Evolutionary conservation across 2,113 vertebrate genomes (phyloP), one percentile per base, ranked within the genome.

Genomic region (Mormyrus iriodes): DNA sequence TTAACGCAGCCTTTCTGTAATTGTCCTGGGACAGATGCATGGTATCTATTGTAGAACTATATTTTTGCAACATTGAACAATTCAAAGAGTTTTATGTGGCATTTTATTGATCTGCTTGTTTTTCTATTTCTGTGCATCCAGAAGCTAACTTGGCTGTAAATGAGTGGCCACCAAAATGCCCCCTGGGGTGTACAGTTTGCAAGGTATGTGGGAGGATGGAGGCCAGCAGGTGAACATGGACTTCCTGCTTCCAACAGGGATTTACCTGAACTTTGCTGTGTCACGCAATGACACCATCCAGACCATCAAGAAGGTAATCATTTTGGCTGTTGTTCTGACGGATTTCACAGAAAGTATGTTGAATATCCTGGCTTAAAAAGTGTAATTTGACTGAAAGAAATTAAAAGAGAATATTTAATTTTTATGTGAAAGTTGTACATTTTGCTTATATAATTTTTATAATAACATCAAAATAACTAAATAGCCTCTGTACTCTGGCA

Each of bases 181-280:
- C 94, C 97, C 98, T 1, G 97, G 98, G 95, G 97, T 98, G 92
- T 97, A 97, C 95, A 97, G 97, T 95, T 97, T 97, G 93, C 96
- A 95, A 94, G 98, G 97, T 93, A 97, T 97, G 92, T 99, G 98
- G 98, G 96, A 97, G 94, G 97, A 97, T 92, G 97, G 97, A 92
- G 96, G 94, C 91, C 97, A 96, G 91, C 95, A 90, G 88, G 96
- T 99, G 92, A 92, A 92, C 27, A 97, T 99, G 91, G 98, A 99
- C 92, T 99, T 99, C 93, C 93, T 99, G 93, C 95, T 99, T 92
- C 98, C 98, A 31, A 99, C 98, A 0, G 98, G 98, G 85, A 97
- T 99, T 94, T 99, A 98, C 91, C 93, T 99, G 92, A 98, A 96
- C 91, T 97, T 99, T 92, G 93, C 95, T 0, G 97, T 99, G 90